Evolutionary conservation across 2,113 vertebrate species (phyloP), one percentile per base, ranked within the genome.

Genomic region (Tamias sibiricus): DNA sequence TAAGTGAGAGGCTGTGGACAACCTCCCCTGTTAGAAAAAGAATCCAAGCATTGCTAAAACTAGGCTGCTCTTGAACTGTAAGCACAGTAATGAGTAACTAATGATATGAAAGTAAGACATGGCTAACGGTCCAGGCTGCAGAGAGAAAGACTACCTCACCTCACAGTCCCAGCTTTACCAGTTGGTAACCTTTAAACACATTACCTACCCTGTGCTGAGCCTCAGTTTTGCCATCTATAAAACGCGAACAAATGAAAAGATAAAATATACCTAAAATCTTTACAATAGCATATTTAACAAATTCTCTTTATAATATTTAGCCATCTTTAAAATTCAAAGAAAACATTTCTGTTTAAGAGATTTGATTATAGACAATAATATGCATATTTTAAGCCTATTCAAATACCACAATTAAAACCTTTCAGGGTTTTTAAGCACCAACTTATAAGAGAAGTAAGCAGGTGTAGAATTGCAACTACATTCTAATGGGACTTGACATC

Each of bases 1-100:
- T 99, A 98, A 99, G 99, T 98, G 96, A 75, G 57, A 74, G 62
- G 24, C 59, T 4, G 0, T 37, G 28, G n/a, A 44, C 47, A 66
- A 17, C 69, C 66, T 87, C 1, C 6, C 14, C 9, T 44, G 22
- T 57, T 57, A 62, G 24, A 28, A 1, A 92, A n/a, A 40, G 24
- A 86, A 52, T 8, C 17, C 20, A 54, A 57, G 16, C 16, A 1
- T 26, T 69, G n/a, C 32, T 64, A 12, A 76, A 68, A 54, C 16
- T 32, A 40, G 66, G 20, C 68, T 64, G n/a, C 16, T 40, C 14
- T 81, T 47, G 32, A 76, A 20, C 35, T 49, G 2, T 2, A 30
- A 87, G 19, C 54, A 9, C 13, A 42, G 26, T 24, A 12, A 24
- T 22, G 30, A 49, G n/a, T 32, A 16, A 71, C 82, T 22, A 35